Conservation (phyloP, 2,113 vertebrate genomes). For the Gasterosteus aculeatus region DNA sequence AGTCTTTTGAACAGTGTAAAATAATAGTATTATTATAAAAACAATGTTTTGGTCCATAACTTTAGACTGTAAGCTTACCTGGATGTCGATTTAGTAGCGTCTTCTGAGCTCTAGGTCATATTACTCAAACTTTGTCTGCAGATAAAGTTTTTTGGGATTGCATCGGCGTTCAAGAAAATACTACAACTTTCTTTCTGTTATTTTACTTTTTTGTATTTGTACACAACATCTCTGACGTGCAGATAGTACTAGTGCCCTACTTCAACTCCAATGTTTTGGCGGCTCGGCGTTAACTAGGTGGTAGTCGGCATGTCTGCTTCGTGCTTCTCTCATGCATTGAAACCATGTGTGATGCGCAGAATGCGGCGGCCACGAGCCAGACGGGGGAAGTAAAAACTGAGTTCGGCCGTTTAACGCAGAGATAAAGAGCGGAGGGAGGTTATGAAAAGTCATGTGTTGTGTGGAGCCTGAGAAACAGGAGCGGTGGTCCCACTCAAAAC, state of each 20-base stretch:
- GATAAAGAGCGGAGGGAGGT: conserved; percentile 27
- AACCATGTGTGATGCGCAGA: background rate
- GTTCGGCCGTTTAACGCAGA: background rate
- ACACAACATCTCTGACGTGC: background rate
- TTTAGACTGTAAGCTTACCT: background rate
- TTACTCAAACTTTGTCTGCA: background rate
- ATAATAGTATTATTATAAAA: too few relatives aligned
- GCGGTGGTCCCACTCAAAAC: conserved; percentile 13
- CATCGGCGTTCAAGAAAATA: too few relatives aligned
- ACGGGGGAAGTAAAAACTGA: background rate
- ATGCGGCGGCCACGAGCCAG: background rate
- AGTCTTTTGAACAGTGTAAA: too few relatives aligned
- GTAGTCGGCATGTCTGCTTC: background rate
- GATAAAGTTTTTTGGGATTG: background rate
- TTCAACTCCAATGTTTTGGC: background rate
- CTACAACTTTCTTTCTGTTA: too few relatives aligned
- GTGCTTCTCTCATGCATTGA: conserved; percentile 4
- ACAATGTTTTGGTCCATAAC: background rate
- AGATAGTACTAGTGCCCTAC: too few relatives aligned
- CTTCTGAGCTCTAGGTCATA: background rate
- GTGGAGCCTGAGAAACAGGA: background rate
- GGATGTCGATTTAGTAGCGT: too few relatives aligned
- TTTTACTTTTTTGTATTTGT: too few relatives aligned
- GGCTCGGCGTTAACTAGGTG: background rate
- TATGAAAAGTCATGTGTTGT: conserved; percentile 16